Evolutionary conservation across 2,888 invertebrate species (phyloP), one percentile per base, ranked within the genome.

Genomic region (Ceraclea dissimilis): DNA sequence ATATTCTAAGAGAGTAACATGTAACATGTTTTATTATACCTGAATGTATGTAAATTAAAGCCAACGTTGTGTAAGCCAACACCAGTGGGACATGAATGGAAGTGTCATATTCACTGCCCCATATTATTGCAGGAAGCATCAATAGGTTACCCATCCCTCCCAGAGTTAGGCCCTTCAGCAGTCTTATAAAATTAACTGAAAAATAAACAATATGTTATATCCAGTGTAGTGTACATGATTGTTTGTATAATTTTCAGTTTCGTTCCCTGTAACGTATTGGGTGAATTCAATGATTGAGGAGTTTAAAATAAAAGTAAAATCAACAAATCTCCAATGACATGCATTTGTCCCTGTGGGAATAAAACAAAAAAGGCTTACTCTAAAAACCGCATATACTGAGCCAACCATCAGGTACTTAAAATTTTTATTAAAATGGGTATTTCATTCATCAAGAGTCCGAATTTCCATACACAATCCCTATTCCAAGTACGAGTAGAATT

Each of bases 11-110:
- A 39, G 39, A 39, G 16, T 13, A 39, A 39, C 8, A 39, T 13
- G 13, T 2, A 13, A 39, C 39, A 39, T 8, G 5, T 4, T n/a
- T 13, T 8, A 13, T 39, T 49, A 31, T 69, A 85, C 86, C 85
- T 63, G 81, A 81, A 65, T 86, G 83, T 1, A 85, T 80, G 58
- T 81, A 79, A 31, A 82, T 70, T 58, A 84, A 79, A 1, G 85
- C 81, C 10, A 84, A 73, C 18, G 82, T 73, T 53, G 82, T 82
- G 65, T 88, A 88, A 0, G 79, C 72, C 56, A 80, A 78, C 2
- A 87, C 84, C 1, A 88, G 75, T 8, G 72, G 62, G 60, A 79
- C 74, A 66, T 85, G 84, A 11, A 78, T 64, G 6, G 66, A 64
- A 4, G 68, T 57, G 1, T 72, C 70, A 6, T 64, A 57, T 54